Evolutionary conservation across 2,888 invertebrate species (phyloP), one percentile per base, ranked within the genome.

Genomic region (Drosophila imparisetae): DNA sequence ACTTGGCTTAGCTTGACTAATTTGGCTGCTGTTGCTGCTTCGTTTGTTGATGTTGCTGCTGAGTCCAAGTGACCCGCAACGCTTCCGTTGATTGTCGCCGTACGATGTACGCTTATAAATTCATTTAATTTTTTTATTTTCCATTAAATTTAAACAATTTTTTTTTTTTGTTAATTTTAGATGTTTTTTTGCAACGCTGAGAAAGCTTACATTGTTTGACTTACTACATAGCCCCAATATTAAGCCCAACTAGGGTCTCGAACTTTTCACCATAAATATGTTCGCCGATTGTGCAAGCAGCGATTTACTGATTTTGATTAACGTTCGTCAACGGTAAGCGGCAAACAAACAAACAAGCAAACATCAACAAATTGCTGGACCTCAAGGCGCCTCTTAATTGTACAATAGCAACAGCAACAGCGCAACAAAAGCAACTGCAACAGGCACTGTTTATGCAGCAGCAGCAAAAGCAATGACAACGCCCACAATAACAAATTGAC

Each of bases 71-170:
- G 81, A 84, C 78, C 86, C 83, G 90, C 73, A 83, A 81, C 87
- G 84, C 91, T 90, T 91, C 89, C 91, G 91, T 79, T 80, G 89
- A 79, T 83, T 82, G 83, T 83, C 83, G 83, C 75, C 75, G 72
- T 70, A 68, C 72, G 78, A 27, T 60, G 72, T 54, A 73, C 81
- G 86, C 80, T 80, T 83, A 72, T 50, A 80, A 87, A 83, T 75
- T 71, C 73, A 83, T 82, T 77, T 88, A 66, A 62, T 81, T 78
- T 63, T 45, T 42, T 53, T 66, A 42, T 68, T 78, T 85, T 79
- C 71, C 66, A 83, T 84, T 81, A 75, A 71, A 72, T 75, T 73
- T 71, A 66, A 59, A 78, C 50, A 62, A 58, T 71, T 66, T 66
- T 66, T 52, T 70, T 66, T 8, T 64, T 61, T 67, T 53, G 48